Evolutionary conservation across 2,888 invertebrate species (phyloP), one percentile per base, ranked within the genome.

Genomic region (Eupithecia pulchellata): DNA sequence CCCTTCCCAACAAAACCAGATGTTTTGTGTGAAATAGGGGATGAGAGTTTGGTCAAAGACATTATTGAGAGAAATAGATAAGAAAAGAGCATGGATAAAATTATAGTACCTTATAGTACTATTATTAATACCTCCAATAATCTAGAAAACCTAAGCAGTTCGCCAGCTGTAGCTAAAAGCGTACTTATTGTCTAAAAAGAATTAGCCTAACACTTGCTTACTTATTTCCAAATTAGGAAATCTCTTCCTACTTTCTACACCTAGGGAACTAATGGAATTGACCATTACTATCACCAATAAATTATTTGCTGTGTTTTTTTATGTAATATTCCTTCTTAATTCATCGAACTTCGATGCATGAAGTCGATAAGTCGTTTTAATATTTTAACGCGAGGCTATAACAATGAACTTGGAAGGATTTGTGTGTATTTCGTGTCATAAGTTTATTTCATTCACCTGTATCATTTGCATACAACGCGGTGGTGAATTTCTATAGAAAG

Each of bases 371-470:
- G 71, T 71, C 75, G 29, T 69, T 60, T 72, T 66, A 69, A 66
- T 72, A 64, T 66, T 72, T 64, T 55, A 64, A 72, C 69, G 55
- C 61, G 76, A 29, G 75, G 55, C 84, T 84, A 85, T 85, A 86
- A 87, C 82, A 80, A 79, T 75, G 80, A 81, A 71, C 81, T 57
- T 76, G 77, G 88, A 86, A 83, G 86, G 90, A 91, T 92, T 92
- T 92, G 92, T 82, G 91, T 86, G 84, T 73, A 77, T 73, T 78
- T 78, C 73, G 74, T 82, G 80, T 86, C 86, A 84, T 90, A 89
- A 87, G 83, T 88, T 87, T 86, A 83, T 86, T 86, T 86, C 85
- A 80, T 75, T 74, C 69, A 63, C 11, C 64, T 75, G 77, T 72
- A 75, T 82, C 79, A 90, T 92, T 91, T 60, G 60, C 60, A 60